phyloP scores from a whole-genome alignment of 2,113 vertebrate genomes.

The Oreotragus oreotragus region DNA sequence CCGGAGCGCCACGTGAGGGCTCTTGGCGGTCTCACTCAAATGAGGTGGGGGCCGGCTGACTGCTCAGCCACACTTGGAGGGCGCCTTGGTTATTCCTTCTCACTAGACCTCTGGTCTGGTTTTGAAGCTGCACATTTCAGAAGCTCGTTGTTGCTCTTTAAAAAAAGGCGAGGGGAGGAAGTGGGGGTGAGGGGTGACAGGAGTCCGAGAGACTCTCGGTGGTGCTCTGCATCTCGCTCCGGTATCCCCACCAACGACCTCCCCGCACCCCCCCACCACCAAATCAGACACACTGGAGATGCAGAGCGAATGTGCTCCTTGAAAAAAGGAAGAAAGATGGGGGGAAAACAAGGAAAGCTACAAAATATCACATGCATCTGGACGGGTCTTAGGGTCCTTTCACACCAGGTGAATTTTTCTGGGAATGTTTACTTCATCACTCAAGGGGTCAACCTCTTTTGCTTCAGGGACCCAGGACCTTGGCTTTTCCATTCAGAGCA shows the following conservation, averaged over 20 bases:
- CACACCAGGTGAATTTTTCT: not conserved
- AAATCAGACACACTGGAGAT: not conserved
- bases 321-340: not conserved
- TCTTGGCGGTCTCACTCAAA: constrained; percentile 71
- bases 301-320: not conserved
- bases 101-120: constrained; percentile 10
- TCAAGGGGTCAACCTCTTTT: not conserved
- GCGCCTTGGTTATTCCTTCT: not conserved
- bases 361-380: not conserved
- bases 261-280: not conserved
- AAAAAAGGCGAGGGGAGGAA: not conserved
- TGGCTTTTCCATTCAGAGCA: not conserved
- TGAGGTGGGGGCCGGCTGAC: constrained; percentile 58
- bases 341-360: not conserved
- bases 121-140: constrained; percentile 62
- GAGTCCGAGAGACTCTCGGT: not conserved
- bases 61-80: constrained; percentile 23
- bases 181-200: not conserved
- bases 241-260: not conserved
- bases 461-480: not conserved
- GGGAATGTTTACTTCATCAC: not conserved
- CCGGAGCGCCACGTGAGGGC: constrained; percentile 62
- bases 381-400: not conserved
- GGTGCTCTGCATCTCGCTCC: not conserved
- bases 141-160: not conserved